These are phyloP conservation scores for Silurus lanzhouensis DNA, from an alignment of 2,797 vertebrate species.

Conservation along the genomic window DNA sequence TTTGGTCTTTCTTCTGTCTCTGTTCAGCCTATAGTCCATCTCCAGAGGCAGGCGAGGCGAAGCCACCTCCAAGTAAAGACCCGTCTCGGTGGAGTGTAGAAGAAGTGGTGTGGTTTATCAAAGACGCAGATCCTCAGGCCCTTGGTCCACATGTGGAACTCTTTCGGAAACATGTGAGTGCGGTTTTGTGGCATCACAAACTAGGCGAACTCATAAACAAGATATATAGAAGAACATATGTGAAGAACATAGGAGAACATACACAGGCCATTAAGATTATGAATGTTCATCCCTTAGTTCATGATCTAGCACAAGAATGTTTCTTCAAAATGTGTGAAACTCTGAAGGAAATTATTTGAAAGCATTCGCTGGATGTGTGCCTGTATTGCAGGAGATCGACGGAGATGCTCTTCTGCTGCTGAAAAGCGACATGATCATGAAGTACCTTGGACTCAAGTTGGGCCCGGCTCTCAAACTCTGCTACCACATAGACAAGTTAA, in stretches of 20 bases:
- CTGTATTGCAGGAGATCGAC: constrained; percentile 86
- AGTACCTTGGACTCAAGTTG: constrained; percentile 94
- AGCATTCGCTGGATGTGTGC: neutral
- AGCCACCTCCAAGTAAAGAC: constrained; percentile 80
- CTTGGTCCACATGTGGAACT: constrained; percentile 91
- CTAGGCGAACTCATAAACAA: neutral
- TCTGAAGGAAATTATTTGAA: neutral
- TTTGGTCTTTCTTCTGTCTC: neutral
- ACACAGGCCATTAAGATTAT: too few species aligned
- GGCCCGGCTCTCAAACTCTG: constrained; percentile 94
- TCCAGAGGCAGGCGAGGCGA: constrained; percentile 74
- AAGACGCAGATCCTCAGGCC: constrained; percentile 92
- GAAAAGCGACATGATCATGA: constrained; percentile 98
- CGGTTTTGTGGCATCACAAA: neutral
- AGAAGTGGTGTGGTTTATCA: constrained; percentile 93
- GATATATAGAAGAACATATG: too few species aligned
- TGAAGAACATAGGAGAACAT: too few species aligned
- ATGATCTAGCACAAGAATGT: neutral
- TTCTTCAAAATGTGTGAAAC: neutral
- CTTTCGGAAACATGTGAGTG: constrained; percentile 93
- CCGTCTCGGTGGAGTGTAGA: constrained; percentile 92
- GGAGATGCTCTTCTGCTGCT: constrained; percentile 90
- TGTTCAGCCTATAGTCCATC: constrained; percentile 81
- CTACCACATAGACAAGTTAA: constrained; percentile 94
- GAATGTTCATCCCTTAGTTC: too few species aligned